A percentile compares a stretch with the other conserved stretches of the same genome.
phyloP scores from a whole-genome alignment of 1,140 invertebrate species.

The Venustaconcha ellipsiformis region DNA sequence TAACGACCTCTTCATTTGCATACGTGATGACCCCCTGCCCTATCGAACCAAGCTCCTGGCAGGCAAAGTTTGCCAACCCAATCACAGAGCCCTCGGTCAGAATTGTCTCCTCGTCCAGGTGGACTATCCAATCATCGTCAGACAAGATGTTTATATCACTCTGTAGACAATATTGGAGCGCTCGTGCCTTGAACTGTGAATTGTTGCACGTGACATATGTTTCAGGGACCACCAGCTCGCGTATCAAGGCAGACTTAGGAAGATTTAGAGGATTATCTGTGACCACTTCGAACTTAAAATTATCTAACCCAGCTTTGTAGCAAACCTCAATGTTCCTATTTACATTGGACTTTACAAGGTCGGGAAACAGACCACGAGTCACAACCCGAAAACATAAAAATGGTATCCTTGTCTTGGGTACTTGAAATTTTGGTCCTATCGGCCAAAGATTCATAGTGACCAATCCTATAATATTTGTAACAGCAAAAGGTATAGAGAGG shows the following conservation, averaged over 20 bases:
- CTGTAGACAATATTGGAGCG: slow-evolving; percentile 97
- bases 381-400: slow-evolving; percentile 96
- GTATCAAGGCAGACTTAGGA: slow-evolving; percentile 77
- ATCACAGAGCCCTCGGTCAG: slow-evolving; percentile 87
- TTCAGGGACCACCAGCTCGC: slow-evolving; percentile 88
- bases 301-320: slow-evolving; percentile 89
- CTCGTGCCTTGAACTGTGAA: slow-evolving; percentile 94
- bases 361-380: slow-evolving; percentile 93
- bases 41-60: slow-evolving; percentile 93
- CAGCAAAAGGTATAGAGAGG: slow-evolving; percentile 73
- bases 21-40: slow-evolving; percentile 98
- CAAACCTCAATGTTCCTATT: slow-evolving; percentile 89
- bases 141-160: slow-evolving; percentile 85
- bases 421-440: slow-evolving; percentile 89
- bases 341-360: slow-evolving; percentile 90
- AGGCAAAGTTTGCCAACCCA: slow-evolving; percentile 96
- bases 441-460: slow-evolving; percentile 95
- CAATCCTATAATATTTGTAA: slow-evolving; percentile 65
- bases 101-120: slow-evolving; percentile 96
- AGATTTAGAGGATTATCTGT: slow-evolving; percentile 88
- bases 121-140: slow-evolving; percentile 96
- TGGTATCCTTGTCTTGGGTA: slow-evolving; percentile 90
- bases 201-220: slow-evolving; percentile 90
- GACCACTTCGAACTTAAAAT: slow-evolving; percentile 97
- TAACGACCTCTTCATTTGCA: slow-evolving; percentile 93